phyloP scores from a whole-genome alignment of 2,113 vertebrate species.

The Xyliphius kryptos region DNA sequence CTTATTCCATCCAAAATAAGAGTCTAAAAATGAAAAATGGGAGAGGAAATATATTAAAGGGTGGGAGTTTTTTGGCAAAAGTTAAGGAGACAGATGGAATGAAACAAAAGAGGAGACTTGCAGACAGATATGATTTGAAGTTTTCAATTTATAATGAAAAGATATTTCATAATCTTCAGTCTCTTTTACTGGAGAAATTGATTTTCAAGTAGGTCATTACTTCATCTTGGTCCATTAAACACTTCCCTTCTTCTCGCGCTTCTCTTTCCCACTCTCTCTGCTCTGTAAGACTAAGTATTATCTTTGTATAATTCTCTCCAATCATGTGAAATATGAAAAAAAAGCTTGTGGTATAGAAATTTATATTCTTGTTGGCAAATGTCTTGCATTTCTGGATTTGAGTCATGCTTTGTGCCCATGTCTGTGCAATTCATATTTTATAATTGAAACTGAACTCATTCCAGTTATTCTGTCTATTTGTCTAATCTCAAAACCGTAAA shows the following conservation, averaged over 20 bases:
- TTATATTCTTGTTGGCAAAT: conserved; percentile 2
- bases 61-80: conserved; percentile 27
- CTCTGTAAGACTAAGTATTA: background rate
- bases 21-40: conserved; percentile 1
- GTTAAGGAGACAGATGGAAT: conserved; percentile 32
- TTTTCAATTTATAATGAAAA: background rate
- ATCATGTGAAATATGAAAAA: background rate
- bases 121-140: conserved; percentile 11
- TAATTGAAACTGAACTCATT: background rate
- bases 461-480: background rate
- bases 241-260: background rate
- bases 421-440: background rate
- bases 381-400: background rate
- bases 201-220: conserved; percentile 8
- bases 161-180: conserved; percentile 15
- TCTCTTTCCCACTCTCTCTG: background rate
- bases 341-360: background rate
- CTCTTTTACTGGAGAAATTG: conserved; percentile 1
- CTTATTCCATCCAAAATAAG: conserved; percentile 22
- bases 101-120: conserved; percentile 22
- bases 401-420: background rate
- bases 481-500: background rate
- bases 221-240: conserved; percentile 4
- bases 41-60: conserved; percentile 14
- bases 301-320: background rate